These are phyloP conservation scores for Eudyptes chrysolophus DNA, from an alignment of 2,113 vertebrate species.

Conservation along the genomic window DNA sequence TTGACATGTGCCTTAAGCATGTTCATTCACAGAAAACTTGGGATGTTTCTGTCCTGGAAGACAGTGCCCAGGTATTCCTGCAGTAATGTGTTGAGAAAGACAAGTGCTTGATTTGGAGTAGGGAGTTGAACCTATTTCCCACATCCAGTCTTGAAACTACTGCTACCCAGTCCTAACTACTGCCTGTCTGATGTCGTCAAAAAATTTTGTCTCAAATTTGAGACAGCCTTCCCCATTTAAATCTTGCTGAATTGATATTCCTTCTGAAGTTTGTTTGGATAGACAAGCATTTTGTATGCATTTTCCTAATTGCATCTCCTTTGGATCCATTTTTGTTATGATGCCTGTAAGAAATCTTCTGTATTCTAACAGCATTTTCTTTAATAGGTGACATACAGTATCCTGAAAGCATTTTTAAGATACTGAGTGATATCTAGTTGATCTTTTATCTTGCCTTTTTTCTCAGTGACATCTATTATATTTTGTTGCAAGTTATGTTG, in stretches of 20 bases:
- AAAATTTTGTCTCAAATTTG: neutral
- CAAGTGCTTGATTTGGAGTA: neutral
- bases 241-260: neutral
- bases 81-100: neutral
- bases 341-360: neutral
- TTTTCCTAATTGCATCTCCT: neutral
- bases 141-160: neutral
- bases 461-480: neutral
- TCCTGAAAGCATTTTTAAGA: neutral
- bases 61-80: rapidly evolving
- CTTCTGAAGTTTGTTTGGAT: neutral
- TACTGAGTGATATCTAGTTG: neutral
- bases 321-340: neutral
- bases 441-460: neutral
- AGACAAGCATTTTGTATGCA: neutral
- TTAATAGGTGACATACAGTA: neutral
- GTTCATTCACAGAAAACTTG: neutral
- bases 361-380: neutral
- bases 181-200: neutral
- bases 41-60: neutral
- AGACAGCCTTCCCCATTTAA: neutral
- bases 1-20: neutral
- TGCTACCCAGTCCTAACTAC: neutral
- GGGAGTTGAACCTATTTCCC: neutral
- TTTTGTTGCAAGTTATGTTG: neutral